Conservation (phyloP, 2,797 vertebrate genomes). For the Halcyon badia region DNA sequence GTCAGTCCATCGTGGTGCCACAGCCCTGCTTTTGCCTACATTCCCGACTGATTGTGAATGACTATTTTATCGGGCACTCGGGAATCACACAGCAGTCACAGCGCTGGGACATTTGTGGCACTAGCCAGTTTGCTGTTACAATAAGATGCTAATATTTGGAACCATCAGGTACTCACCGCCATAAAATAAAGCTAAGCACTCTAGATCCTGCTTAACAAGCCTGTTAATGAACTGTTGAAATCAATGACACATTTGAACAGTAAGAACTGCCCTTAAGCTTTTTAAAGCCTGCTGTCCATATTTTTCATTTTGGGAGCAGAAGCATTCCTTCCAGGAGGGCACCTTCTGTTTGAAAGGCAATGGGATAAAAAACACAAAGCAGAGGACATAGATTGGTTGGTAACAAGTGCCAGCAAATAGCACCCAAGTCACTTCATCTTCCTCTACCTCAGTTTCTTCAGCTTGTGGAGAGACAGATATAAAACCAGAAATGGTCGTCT, state of each 20-base stretch:
- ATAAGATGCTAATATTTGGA: conserved; percentile 29
- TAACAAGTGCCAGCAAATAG: background rate
- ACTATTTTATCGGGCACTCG: background rate
- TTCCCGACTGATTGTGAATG: background rate
- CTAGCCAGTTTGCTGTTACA: background rate
- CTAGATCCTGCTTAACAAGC: conserved; percentile 56
- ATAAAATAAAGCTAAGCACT: conserved; percentile 43
- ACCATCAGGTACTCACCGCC: background rate
- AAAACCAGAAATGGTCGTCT: background rate
- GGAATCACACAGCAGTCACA: background rate
- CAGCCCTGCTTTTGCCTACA: background rate
- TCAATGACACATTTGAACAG: conserved; percentile 55
- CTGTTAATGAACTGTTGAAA: conserved; percentile 49
- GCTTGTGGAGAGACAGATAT: background rate
- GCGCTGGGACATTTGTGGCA: background rate
- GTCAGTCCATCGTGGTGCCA: background rate
- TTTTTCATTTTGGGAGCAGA: conserved; percentile 8
- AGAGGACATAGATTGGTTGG: background rate
- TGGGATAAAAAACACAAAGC: background rate
- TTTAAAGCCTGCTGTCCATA: conserved; percentile 42
- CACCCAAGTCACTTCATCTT: background rate
- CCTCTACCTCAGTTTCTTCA: background rate
- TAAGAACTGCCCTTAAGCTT: conserved; percentile 52
- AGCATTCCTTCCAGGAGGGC: background rate
- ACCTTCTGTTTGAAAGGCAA: conserved; percentile 34